phyloP scores from a whole-genome alignment of 1,140 invertebrate species.

The Sesamia nonagrioides region DNA sequence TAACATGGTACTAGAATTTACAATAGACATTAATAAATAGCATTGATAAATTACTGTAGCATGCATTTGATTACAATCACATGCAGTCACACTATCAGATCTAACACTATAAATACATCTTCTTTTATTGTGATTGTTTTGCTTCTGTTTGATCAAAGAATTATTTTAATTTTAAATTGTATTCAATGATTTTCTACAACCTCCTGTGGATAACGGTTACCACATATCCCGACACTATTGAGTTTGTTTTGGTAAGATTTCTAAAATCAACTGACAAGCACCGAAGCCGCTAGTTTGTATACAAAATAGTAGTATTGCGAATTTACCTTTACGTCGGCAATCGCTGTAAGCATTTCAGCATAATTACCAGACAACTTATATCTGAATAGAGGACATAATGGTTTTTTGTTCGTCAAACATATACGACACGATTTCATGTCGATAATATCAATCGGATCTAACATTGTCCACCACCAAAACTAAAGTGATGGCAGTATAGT shows the following conservation, averaged over 20 bases:
- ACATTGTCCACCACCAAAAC: slow-evolving; percentile 67
- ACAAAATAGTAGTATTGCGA: slow-evolving; percentile 18
- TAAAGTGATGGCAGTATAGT: slow-evolving; percentile 63
- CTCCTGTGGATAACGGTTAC: slow-evolving; percentile 14
- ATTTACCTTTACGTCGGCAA: slow-evolving; percentile 82
- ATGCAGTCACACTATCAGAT: no score
- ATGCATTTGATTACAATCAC: not conserved
- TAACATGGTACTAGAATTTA: not conserved
- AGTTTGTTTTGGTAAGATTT: slow-evolving; percentile 13
- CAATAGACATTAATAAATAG: not conserved
- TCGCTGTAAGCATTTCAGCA: slow-evolving; percentile 84
- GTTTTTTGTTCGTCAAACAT: slow-evolving; percentile 79
- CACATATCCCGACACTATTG: slow-evolving; percentile 30
- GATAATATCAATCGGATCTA: slow-evolving; percentile 64
- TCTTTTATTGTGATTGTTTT: not conserved
- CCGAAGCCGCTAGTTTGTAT: not conserved
- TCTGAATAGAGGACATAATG: slow-evolving; percentile 81
- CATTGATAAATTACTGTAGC: not conserved
- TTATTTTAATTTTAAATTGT: not conserved
- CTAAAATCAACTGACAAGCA: not conserved
- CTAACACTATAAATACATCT: not conserved
- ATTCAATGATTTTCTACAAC: not conserved
- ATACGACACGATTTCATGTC: slow-evolving; percentile 79
- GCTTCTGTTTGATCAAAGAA: not conserved
- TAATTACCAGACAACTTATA: slow-evolving; percentile 84